Percentiles rank a stretch among this genome's conserved stretches.
These are phyloP conservation scores for Parazoanthus atlanticus DNA, from an alignment of 92 coral and sea anemone genomes.

Conservation along the genomic window DNA sequence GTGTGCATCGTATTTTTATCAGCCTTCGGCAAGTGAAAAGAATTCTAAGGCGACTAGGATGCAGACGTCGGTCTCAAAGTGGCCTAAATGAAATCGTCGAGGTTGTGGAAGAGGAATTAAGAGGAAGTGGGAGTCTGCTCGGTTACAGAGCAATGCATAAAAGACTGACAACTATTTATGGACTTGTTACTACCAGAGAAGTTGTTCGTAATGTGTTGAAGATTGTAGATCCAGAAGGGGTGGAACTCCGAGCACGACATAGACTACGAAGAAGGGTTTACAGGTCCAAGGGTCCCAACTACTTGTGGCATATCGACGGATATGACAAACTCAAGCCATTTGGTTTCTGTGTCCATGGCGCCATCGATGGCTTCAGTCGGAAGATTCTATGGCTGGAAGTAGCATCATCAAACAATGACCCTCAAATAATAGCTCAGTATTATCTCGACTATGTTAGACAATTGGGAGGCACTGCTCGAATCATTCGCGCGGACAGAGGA, in stretches of 20 bases:
- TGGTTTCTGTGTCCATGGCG: constrained; percentile 60
- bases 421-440: constrained; percentile 45
- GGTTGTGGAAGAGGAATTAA: constrained; percentile 55
- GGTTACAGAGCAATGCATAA: constrained; percentile 74
- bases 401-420: constrained; percentile 53
- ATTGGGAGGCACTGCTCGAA: constrained; percentile 39
- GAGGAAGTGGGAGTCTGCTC: constrained; percentile 56
- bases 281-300: constrained; percentile 55
- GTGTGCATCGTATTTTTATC: background rate
- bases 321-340: constrained; percentile 56
- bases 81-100: constrained; percentile 35
- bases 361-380: constrained; percentile 55
- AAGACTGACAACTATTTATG: constrained; percentile 48
- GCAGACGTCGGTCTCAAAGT: constrained; percentile 40
- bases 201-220: constrained; percentile 48
- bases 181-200: constrained; percentile 43
- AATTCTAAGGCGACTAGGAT: constrained; percentile 43
- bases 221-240: constrained; percentile 55
- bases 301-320: constrained; percentile 59
- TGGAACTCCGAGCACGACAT: constrained; percentile 47
- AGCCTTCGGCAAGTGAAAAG: constrained; percentile 59
- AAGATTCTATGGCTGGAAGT: constrained; percentile 55
- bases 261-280: constrained; percentile 37
- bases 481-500: constrained; percentile 51
- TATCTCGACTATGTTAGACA: constrained; percentile 36